Base-by-base conservation (phyloP, 2,113 vertebrate genomes). In the Nanorana parkeri region DNA sequence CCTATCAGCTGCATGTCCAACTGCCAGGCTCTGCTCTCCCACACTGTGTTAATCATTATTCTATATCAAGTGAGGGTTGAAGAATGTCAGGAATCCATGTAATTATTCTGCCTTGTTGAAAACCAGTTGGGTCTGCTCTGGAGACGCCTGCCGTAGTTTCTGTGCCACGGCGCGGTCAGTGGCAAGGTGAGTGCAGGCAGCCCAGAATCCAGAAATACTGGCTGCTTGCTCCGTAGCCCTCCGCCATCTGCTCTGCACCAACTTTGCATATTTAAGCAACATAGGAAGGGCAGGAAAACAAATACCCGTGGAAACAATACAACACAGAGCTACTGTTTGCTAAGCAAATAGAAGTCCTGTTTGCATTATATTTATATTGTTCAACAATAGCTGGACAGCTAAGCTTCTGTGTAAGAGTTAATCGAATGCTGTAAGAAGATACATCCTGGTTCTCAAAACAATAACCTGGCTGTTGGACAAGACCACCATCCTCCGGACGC, bases 1-100 rank as follows among this genome's bases (percentile, higher is more conserved):
- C 95, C 87, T 0, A 92, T 85, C 69, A 96, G 93, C 90, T 91
- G 94, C 96, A 96, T 97, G 89, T 96, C 95, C 78, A 90, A 91
- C 63, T 92, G 92, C 85, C 93, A 89, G 85, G 85, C 89, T 72
- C 85, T 69, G 77, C 92, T 86, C 73, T 94, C 90, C 89, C 15
- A 84, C 0, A 76, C 52, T 0, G 17, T 47, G 80, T 87, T 84
- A 85, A 83, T 83, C 90, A 90, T 89, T 84, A 81, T 92, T 85
- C 86, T 84, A 41, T 3, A 13, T 72, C 81, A 29, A 26, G 74
- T 76, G 1, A 16, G 54, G 66, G 23, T 68, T 23, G 29, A 23
- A 85, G 91, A 91, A 93, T 84, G 88, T 16, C 1, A 84, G 87
- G 89, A 87, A 91, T 89, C 78, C 4, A 77, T 85, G 92, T 94